Conservation (phyloP, 2,888 invertebrate genomes). For the Drymonia ruficornis region DNA sequence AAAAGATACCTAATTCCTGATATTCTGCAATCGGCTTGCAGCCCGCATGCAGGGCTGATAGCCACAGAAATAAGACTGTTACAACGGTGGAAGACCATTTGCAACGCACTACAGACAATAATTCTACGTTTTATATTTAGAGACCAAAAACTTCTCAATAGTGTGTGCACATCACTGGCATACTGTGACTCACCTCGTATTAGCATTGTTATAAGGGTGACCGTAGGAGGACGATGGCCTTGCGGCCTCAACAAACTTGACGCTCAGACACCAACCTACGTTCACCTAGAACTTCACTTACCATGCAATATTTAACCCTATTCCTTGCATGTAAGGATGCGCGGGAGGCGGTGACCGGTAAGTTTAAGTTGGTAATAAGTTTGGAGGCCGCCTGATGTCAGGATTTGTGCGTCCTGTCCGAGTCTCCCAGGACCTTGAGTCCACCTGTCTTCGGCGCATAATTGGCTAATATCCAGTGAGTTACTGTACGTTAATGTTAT, state of each 20-base stretch:
- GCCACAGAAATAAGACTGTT: too few species aligned
- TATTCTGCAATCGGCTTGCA: too few species aligned
- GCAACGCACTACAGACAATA: too few species aligned
- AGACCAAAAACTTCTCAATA: not conserved
- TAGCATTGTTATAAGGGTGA: slow-evolving; percentile 62
- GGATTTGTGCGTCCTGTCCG: slow-evolving; percentile 43
- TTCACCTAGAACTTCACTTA: slow-evolving; percentile 12
- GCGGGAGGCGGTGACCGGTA: not conserved
- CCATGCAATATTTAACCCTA: slow-evolving; percentile 30
- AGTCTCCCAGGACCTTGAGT: slow-evolving; percentile 43
- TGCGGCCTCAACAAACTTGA: slow-evolving; percentile 42
- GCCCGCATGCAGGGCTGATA: too few species aligned
- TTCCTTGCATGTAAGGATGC: not conserved
- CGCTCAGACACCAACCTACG: slow-evolving; percentile 29
- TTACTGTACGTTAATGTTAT: slow-evolving; percentile 17
- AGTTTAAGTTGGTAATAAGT: slow-evolving; percentile 12
- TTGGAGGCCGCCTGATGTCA: slow-evolving; percentile 46
- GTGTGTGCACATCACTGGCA: slow-evolving; percentile 32
- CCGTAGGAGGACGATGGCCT: slow-evolving; percentile 72
- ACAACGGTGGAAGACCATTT: too few species aligned
- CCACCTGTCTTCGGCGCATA: slow-evolving; percentile 34
- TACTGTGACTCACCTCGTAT: slow-evolving; percentile 40
- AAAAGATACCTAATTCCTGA: too few species aligned
- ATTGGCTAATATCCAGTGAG: slow-evolving; percentile 34
- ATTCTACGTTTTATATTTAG: not conserved